Conservation (phyloP, 92 coral and sea anemone species). For the Porites rus region DNA sequence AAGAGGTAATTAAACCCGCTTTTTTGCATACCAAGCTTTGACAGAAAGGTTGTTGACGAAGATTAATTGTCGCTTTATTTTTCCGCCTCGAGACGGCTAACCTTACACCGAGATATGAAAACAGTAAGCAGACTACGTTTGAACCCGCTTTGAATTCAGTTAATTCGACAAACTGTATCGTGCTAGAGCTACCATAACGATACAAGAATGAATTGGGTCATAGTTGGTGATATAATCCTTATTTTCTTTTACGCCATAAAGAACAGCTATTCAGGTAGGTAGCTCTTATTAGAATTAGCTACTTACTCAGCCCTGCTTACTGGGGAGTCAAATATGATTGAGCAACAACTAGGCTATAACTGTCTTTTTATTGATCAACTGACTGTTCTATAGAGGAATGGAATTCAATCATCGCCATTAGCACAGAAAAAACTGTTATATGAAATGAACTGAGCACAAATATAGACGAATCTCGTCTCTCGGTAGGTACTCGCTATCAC, state of each 20-base stretch:
- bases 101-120: conserved; percentile 46
- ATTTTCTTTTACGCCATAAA: neutral
- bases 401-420: too few species aligned
- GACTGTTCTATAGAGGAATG: neutral
- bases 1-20: neutral
- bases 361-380: neutral
- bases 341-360: neutral
- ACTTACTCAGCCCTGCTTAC: neutral
- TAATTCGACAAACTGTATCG: neutral
- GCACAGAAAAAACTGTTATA: too few species aligned
- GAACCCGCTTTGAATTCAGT: neutral
- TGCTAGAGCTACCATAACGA: neutral
- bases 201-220: neutral
- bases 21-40: conserved; percentile 16
- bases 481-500: too few species aligned
- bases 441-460: too few species aligned
- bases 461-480: too few species aligned
- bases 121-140: neutral
- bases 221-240: neutral
- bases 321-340: neutral
- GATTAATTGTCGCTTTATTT: conserved; percentile 66
- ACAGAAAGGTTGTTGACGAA: conserved; percentile 68
- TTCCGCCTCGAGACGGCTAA: conserved; percentile 44
- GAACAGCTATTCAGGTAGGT: conserved; percentile 2
- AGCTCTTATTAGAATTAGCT: neutral